A percentile compares a stretch with the other conserved stretches of the same genome.
Conservation (phyloP, 2,797 vertebrate species). For the Paedocypris micromegethes region DNA sequence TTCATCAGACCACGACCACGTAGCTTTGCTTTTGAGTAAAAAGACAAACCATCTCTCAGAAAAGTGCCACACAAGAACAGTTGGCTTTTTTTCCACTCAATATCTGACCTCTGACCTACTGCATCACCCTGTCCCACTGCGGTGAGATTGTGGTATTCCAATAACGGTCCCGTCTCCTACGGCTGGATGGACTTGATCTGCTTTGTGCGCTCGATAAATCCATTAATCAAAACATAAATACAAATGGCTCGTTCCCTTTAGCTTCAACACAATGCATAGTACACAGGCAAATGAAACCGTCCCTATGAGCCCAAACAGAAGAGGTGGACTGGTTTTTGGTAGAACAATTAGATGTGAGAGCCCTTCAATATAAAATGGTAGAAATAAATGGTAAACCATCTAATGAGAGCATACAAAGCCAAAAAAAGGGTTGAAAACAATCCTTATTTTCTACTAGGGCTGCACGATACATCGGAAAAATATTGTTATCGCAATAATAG, state of each 20-base stretch:
- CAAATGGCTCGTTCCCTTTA: conserved; percentile 23
- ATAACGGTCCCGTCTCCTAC: conserved; percentile 45
- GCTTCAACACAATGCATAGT: conserved; percentile 8
- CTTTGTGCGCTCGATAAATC: conserved; percentile 62
- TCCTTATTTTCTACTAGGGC: too few species aligned
- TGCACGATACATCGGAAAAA: too few species aligned
- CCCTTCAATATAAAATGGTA: conserved; percentile 17
- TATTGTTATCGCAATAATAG: too few species aligned
- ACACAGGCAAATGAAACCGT: conserved; percentile 2
- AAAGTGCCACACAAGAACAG: conserved; percentile 47
- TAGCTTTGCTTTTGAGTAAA: too few species aligned
- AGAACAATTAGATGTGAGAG: conserved; percentile 10
- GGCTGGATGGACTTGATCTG: conserved; percentile 65
- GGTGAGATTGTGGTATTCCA: conserved; percentile 42
- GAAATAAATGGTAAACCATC: too few species aligned
- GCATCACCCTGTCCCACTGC: conserved; percentile 39
- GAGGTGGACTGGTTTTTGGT: conserved; percentile 15
- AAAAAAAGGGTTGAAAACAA: too few species aligned
- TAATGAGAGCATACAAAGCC: too few species aligned
- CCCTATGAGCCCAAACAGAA: conserved; percentile 4
- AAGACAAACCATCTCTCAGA: conserved; percentile 8
- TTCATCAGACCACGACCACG: too few species aligned
- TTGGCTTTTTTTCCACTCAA: conserved; percentile 57
- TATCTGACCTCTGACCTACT: conserved; percentile 48
- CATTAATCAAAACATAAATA: conserved; percentile 60